Evolutionary conservation across 2,113 vertebrate species (phyloP), one percentile per base, ranked within the genome.

Genomic region (Dunckerocampus dactyliophorus): DNA sequence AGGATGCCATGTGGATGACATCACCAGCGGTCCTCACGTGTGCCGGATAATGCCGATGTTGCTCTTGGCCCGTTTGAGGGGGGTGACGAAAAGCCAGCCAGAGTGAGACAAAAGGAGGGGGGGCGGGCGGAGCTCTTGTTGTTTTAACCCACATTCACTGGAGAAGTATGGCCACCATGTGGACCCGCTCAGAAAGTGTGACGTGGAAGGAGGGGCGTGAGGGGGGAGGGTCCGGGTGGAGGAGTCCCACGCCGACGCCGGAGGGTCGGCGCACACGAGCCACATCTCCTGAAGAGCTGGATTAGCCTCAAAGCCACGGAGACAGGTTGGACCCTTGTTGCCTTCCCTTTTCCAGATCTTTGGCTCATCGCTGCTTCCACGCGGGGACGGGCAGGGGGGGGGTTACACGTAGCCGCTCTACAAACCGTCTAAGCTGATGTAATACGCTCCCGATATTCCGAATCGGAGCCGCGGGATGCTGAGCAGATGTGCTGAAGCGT

Each of bases 111-210:
- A 50, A 47, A 24, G 46, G 37, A 48, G 45, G 37, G 37, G 28
- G 39, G 69, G 31, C 1, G 6, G 31, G 31, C 4, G 31, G 5
- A 55, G 60, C 66, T 58, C 59, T 65, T 88, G 84, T 89, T 89
- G 61, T 90, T 84, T 73, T 89, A 89, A 89, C 87, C 88, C 85
- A 88, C 81, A 85, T 88, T 81, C 76, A 52, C 58, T 50, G 8
- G 69, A 74, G 76, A 83, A 86, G 87, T 83, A 79, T 83, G 85
- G 83, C 75, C 74, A 69, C 87, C 84, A 85, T 86, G 81, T 82
- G 83, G 82, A 82, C 81, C 64, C 75, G 79, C 68, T 84, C 67
- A 70, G 63, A 71, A 68, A 80, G 81, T 55, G 76, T 77, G 52
- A 60, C 11, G 47, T 14, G 54, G 53, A 13, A 52, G 58, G 0